A percentile compares a stretch with the other conserved stretches of the same genome.
Evolutionary conservation across 2,888 invertebrate species (phyloP).

Genomic region (Caenorhabditis sp.): DNA sequence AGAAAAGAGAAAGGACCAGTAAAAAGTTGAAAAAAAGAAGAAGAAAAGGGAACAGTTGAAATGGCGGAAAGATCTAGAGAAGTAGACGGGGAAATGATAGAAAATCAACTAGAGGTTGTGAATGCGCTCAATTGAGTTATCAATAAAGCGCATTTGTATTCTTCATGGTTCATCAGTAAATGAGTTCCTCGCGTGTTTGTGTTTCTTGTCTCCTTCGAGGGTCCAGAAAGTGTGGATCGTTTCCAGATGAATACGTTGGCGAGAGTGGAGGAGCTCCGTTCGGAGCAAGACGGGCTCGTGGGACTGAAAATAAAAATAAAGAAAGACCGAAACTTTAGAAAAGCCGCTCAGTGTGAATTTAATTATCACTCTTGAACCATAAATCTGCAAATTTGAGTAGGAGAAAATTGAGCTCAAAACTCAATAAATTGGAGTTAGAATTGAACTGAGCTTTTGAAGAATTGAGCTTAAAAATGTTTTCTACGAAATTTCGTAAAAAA

Average conservation of each 20-base stretch:
- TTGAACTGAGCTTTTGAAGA: too few relatives aligned
- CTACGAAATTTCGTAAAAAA: too few relatives aligned
- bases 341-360: too few relatives aligned
- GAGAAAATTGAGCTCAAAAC: too few relatives aligned
- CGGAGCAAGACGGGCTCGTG: constrained; percentile 66
- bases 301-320: constrained; percentile 67
- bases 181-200: constrained; percentile 80
- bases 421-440: too few relatives aligned
- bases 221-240: constrained; percentile 79
- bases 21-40: constrained; percentile 10
- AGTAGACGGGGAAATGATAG: constrained; percentile 5
- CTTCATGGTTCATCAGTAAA: constrained; percentile 66
- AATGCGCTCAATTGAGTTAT: not conserved
- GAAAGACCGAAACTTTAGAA: too few relatives aligned
- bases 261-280: constrained; percentile 54
- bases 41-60: not conserved
- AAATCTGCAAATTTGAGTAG: too few relatives aligned
- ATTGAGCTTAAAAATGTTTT: too few relatives aligned
- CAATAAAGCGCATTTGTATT: not conserved
- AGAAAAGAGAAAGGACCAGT: constrained; percentile 10
- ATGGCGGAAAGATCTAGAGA: not conserved
- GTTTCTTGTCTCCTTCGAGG: constrained; percentile 80
- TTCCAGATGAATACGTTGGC: constrained; percentile 54
- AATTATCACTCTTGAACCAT: too few relatives aligned
- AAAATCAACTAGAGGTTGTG: constrained; percentile 8